These are phyloP conservation scores for Drosophila neotestacea DNA, from an alignment of 2,888 invertebrate species.

Conservation along the genomic window DNA sequence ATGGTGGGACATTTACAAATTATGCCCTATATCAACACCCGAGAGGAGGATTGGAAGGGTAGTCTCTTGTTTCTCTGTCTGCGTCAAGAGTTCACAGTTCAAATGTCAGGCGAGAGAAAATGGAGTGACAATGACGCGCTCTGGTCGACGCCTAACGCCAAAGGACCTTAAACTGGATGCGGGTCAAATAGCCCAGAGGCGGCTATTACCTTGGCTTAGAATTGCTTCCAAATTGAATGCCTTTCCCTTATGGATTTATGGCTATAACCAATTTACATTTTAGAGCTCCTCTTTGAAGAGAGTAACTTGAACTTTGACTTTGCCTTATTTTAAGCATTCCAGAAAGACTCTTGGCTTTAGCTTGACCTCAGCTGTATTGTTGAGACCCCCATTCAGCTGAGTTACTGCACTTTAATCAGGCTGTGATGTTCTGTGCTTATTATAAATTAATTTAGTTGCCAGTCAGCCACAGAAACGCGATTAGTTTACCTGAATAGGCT, in stretches of 20 bases:
- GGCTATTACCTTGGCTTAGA: slow-evolving; percentile 21
- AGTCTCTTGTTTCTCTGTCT: slow-evolving; percentile 29
- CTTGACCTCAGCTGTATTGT: not conserved
- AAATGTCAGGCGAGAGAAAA: slow-evolving; percentile 56
- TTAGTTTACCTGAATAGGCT: slow-evolving; percentile 60
- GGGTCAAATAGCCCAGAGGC: slow-evolving; percentile 27
- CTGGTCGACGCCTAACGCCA: not conserved
- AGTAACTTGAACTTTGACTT: slow-evolving; percentile 4
- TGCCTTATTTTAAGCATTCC: not conserved
- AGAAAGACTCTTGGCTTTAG: not conserved
- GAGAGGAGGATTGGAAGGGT: slow-evolving; percentile 7
- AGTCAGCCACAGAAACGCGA: slow-evolving; percentile 39
- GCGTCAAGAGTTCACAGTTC: slow-evolving; percentile 62
- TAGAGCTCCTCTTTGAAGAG: not conserved
- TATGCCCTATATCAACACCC: slow-evolving; percentile 47
- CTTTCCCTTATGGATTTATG: not conserved
- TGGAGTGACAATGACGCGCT: slow-evolving; percentile 70
- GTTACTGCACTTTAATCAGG: slow-evolving; percentile 51
- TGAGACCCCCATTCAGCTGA: slow-evolving; percentile 1
- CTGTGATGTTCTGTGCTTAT: slow-evolving; percentile 51
- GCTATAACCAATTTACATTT: not conserved
- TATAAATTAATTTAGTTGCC: slow-evolving; percentile 64
- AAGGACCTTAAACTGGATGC: slow-evolving; percentile 19
- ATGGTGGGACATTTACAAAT: slow-evolving; percentile 77
- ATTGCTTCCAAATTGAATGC: slow-evolving; percentile 21